These are phyloP conservation scores for Thymallus thymallus DNA, from an alignment of 2,113 vertebrate species.

Conservation along the genomic window DNA sequence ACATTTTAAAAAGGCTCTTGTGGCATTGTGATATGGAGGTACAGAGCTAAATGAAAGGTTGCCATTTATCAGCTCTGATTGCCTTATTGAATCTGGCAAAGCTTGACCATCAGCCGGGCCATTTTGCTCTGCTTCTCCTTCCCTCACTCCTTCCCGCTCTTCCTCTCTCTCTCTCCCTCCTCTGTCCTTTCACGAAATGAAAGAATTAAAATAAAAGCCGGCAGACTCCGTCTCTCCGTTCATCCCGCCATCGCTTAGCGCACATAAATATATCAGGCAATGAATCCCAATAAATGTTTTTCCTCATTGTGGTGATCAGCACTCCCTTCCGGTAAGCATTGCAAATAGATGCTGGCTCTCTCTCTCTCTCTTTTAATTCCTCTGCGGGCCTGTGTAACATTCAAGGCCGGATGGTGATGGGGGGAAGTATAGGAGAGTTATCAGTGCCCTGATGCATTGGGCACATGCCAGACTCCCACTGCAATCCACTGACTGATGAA, in stretches of 20 bases:
- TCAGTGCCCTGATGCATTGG: slow-evolving; percentile 60
- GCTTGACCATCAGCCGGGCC: slow-evolving; percentile 40
- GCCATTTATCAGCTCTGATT: slow-evolving; percentile 60
- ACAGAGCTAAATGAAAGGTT: slow-evolving; percentile 54
- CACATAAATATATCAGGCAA: slow-evolving; percentile 62
- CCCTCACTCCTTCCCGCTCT: not conserved
- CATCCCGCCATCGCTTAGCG: slow-evolving; percentile 38
- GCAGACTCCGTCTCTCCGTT: slow-evolving; percentile 37
- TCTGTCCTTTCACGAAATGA: not conserved
- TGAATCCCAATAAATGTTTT: slow-evolving; percentile 63
- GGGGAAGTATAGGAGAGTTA: slow-evolving; percentile 24
- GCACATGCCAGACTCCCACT: slow-evolving; percentile 47
- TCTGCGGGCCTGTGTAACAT: slow-evolving; percentile 41
- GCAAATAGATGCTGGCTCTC: slow-evolving; percentile 41
- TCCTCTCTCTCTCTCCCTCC: not conserved
- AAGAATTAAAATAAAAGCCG: slow-evolving; percentile 10
- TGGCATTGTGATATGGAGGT: slow-evolving; percentile 39
- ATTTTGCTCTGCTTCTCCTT: not conserved
- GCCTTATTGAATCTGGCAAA: slow-evolving; percentile 59
- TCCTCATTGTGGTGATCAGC: slow-evolving; percentile 56
- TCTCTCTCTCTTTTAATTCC: slow-evolving; percentile 15
- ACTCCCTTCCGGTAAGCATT: slow-evolving; percentile 57
- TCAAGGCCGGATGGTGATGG: slow-evolving; percentile 39
- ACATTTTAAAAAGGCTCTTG: slow-evolving; percentile 39
- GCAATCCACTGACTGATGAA: slow-evolving; percentile 59